Evolutionary conservation across 2,113 vertebrate genomes (phyloP), one percentile per base, ranked within the genome.

Genomic region (Calypte anna): DNA sequence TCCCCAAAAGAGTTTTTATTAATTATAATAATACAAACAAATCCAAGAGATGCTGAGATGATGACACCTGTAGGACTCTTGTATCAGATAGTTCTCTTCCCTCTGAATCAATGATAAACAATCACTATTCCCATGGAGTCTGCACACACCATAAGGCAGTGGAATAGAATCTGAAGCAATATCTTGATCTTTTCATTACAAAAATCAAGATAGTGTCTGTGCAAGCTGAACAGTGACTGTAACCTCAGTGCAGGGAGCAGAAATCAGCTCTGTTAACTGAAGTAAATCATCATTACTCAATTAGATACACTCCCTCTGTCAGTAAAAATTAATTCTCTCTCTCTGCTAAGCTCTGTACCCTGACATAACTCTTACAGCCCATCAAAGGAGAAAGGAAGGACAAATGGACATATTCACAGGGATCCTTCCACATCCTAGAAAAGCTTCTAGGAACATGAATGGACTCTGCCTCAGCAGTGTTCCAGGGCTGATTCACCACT

Each of bases 241-340:
- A 55, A 68, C 75, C 69, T 69, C 38, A 38, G 31, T 7, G 38
- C 59, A 44, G 50, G 1, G 36, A 83, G 6, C 67, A 82, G 58
- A 57, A 75, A 62, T 55, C 84, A 90, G 48, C 78, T 55, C 62
- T 21, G 9, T 68, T 80, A 87, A 85, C 46, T 21, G 62, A 93
- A 50, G 57, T 70, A 82, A 89, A 92, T 62, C 53, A 14, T 82
- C 87, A 96, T 94, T 90, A 90, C 44, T 59, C 78, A 53, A 85
- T 93, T 82, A 80, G 78, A 77, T 68, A 74, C 0, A 11, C 84
- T 91, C 22, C 77, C 82, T 85, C 93, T 77, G 74, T 22, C 91
- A 87, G 81, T 25, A 82, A 83, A 94, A 93, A 77, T 67, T 69
- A 57, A 69, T 73, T 44, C 67, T 17, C 64, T 89, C 66, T 53